These are phyloP conservation scores for Drosophila meridiana DNA, from an alignment of 2,888 invertebrate species.

Conservation along the genomic window DNA sequence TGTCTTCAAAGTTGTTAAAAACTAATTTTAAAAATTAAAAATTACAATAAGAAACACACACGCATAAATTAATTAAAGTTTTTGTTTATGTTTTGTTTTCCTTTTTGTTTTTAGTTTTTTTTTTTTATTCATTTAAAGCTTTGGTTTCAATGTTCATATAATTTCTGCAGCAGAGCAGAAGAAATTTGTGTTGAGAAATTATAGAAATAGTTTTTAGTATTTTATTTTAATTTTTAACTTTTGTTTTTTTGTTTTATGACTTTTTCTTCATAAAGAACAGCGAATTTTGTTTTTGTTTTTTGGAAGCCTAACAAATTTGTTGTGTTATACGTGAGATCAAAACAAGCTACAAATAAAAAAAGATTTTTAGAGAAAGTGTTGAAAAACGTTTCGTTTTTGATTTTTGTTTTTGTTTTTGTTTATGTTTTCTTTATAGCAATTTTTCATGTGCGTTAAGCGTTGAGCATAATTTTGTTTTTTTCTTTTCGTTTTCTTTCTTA, in stretches of 20 bases:
- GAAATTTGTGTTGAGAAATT: slow-evolving; percentile 38
- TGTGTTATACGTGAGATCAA: slow-evolving; percentile 70
- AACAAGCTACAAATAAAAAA: slow-evolving; percentile 63
- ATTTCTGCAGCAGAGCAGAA: slow-evolving; percentile 74
- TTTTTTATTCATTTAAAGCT: slow-evolving; percentile 67
- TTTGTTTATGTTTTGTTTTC: neutral
- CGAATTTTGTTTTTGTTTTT: slow-evolving; percentile 23
- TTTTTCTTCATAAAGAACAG: slow-evolving; percentile 28
- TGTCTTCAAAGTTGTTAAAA: slow-evolving; percentile 47
- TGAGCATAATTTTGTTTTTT: slow-evolving; percentile 43
- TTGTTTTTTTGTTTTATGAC: neutral
- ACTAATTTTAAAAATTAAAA: slow-evolving; percentile 25
- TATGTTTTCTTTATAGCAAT: neutral
- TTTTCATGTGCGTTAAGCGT: slow-evolving; percentile 51
- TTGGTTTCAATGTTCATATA: slow-evolving; percentile 76
- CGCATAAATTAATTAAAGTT: slow-evolving; percentile 40
- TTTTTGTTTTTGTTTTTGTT: neutral
- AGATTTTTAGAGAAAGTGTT: slow-evolving; percentile 23
- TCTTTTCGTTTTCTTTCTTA: slow-evolving; percentile 5
- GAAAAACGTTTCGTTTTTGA: slow-evolving; percentile 10
- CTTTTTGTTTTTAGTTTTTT: slow-evolving; percentile 10
- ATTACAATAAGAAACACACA: slow-evolving; percentile 50
- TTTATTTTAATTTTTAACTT: neutral
- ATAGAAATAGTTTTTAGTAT: slow-evolving; percentile 12
- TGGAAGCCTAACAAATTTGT: slow-evolving; percentile 64